Conservation (phyloP, 2,888 invertebrate species). For the Cephalotes varians region DNA sequence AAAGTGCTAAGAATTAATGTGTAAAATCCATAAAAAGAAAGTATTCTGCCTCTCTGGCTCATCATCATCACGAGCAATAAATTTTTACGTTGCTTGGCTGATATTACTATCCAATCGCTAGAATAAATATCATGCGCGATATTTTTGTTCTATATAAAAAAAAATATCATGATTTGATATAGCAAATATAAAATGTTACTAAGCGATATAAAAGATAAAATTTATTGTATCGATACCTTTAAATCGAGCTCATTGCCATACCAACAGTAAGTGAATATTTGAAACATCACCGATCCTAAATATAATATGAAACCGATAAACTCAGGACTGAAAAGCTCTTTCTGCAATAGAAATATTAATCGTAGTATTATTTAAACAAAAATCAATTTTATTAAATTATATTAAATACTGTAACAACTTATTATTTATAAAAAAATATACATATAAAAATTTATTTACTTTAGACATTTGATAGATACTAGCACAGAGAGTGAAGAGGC, state of each 20-base stretch:
- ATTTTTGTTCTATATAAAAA: slow-evolving; percentile 35
- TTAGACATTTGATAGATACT: slow-evolving; percentile 71
- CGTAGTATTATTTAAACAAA: no score
- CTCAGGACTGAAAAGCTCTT: slow-evolving; percentile 56
- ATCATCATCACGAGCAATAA: slow-evolving; percentile 74
- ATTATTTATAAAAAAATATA: no score
- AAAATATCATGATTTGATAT: background rate
- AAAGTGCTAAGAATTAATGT: slow-evolving; percentile 76
- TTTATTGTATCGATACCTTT: slow-evolving; percentile 37
- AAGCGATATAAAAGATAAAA: background rate
- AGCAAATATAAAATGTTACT: background rate
- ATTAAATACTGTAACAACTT: no score
- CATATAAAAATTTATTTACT: no score
- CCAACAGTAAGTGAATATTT: slow-evolving; percentile 78
- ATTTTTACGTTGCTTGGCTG: slow-evolving; percentile 63
- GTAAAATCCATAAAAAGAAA: slow-evolving; percentile 73
- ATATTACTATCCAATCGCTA: slow-evolving; percentile 73
- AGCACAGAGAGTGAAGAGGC: slow-evolving; percentile 71
- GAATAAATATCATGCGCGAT: slow-evolving; percentile 71
- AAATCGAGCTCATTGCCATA: slow-evolving; percentile 73
- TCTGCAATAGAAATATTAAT: slow-evolving; percentile 37
- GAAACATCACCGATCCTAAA: slow-evolving; percentile 73
- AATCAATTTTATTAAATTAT: no score
- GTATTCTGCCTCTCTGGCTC: slow-evolving; percentile 70
- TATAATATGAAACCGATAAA: slow-evolving; percentile 60